These are phyloP conservation scores for Macroteleia sp. DNA, from an alignment of 2,888 invertebrate species.

Conservation along the genomic window DNA sequence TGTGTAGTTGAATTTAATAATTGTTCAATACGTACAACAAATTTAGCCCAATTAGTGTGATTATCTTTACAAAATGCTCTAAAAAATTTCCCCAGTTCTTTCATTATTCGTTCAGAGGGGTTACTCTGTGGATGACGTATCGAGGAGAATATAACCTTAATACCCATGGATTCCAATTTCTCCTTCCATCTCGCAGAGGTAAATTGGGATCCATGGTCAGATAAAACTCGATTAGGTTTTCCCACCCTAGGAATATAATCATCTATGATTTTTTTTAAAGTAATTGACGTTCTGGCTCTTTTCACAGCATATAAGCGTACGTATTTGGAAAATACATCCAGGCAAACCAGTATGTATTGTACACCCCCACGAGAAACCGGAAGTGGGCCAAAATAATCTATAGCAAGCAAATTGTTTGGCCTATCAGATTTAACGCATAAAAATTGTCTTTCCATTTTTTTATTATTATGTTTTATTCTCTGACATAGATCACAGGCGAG, in stretches of 20 bases:
- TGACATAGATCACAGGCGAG: background rate
- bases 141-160: constrained; percentile 7
- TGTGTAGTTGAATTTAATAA: background rate
- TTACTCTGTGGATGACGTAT: constrained; percentile 11
- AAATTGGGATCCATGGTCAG: constrained; percentile 9
- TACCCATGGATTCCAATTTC: background rate
- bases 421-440: background rate
- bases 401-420: background rate
- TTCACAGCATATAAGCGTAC: background rate
- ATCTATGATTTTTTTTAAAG: background rate
- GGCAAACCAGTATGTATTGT: constrained; percentile 7
- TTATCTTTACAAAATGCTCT: background rate
- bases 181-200: background rate
- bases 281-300: background rate
- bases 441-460: background rate
- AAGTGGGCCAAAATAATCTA: constrained; percentile 6
- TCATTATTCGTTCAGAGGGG: constrained; percentile 19
- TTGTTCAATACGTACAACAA: background rate
- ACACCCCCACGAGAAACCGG: background rate
- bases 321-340: constrained; percentile 2
- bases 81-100: constrained; percentile 7
- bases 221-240: background rate
- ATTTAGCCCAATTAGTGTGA: background rate
- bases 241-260: constrained; percentile 5
- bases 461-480: background rate